Evolutionary conservation across 1,140 invertebrate species (phyloP).

Genomic region (Sinonovacula constricta): DNA sequence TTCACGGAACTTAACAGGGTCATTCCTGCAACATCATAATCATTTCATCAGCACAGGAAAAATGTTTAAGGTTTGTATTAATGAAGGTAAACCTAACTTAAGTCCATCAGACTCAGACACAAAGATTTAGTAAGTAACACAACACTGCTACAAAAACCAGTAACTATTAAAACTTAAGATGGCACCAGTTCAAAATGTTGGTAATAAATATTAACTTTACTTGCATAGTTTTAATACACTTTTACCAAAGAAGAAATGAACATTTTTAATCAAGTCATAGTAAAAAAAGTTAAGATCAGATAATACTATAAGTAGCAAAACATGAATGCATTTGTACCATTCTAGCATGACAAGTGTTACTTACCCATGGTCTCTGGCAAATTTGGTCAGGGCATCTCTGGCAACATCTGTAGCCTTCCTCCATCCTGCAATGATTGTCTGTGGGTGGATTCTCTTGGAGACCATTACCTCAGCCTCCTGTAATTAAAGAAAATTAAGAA

Average conservation of each 20-base stretch:
- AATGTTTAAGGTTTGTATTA: not conserved
- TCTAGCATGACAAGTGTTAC: too few species aligned
- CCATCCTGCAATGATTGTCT: slow-evolving; percentile 98
- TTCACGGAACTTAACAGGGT: slow-evolving; percentile 88
- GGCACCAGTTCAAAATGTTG: too few species aligned
- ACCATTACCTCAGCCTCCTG: slow-evolving; percentile 96
- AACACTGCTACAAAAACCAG: not conserved
- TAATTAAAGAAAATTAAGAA: slow-evolving; percentile 32
- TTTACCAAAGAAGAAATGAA: too few species aligned
- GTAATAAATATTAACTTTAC: too few species aligned
- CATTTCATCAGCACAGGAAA: not conserved
- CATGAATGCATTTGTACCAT: too few species aligned
- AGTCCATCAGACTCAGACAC: not conserved
- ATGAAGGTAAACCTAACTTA: not conserved
- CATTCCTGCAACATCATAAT: slow-evolving; percentile 80
- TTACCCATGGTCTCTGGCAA: slow-evolving; percentile 88
- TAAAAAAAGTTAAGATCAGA: too few species aligned
- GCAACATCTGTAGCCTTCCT: slow-evolving; percentile 91
- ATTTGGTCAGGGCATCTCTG: slow-evolving; percentile 87
- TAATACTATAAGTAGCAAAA: too few species aligned
- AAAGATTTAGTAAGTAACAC: not conserved
- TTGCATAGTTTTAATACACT: too few species aligned
- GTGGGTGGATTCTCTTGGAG: slow-evolving; percentile 97
- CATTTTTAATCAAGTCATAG: too few species aligned
- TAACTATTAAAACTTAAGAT: too few species aligned